Percentiles rank a stretch among this genome's conserved stretches.
Evolutionary conservation across 2,888 invertebrate genomes (phyloP).

Genomic region (Harpalus rubripes): DNA sequence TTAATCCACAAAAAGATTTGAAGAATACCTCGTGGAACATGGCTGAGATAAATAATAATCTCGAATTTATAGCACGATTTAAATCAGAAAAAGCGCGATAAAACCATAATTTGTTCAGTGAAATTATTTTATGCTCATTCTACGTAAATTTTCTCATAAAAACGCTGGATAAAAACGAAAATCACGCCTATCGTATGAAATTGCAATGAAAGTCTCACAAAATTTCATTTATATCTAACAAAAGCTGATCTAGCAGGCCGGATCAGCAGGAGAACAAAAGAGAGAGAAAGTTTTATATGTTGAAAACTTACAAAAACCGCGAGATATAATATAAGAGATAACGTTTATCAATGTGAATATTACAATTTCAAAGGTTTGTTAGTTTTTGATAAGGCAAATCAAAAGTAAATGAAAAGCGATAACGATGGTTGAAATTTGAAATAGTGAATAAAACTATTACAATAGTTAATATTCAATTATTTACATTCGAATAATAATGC

Average conservation of each 20-base stretch:
- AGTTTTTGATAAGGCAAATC: too few relatives aligned
- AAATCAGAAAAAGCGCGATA: slow-evolving; percentile 18
- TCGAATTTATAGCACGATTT: slow-evolving; percentile 10
- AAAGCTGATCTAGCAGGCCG: slow-evolving; percentile 23
- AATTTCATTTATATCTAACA: slow-evolving; percentile 31
- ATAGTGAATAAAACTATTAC: too few relatives aligned
- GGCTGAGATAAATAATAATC: background rate
- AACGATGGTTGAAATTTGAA: too few relatives aligned
- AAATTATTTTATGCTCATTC: slow-evolving; percentile 24
- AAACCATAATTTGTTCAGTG: slow-evolving; percentile 2
- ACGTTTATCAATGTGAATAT: too few relatives aligned
- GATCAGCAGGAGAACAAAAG: background rate
- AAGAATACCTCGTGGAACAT: background rate
- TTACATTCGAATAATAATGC: too few relatives aligned
- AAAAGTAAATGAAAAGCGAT: too few relatives aligned
- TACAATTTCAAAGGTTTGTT: too few relatives aligned
- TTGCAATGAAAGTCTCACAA: slow-evolving; percentile 32
- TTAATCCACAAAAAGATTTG: slow-evolving; percentile 13
- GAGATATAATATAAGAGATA: background rate
- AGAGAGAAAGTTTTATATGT: background rate
- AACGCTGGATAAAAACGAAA: slow-evolving; percentile 16
- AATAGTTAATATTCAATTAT: too few relatives aligned
- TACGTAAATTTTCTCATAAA: slow-evolving; percentile 30
- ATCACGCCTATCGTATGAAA: slow-evolving; percentile 26
- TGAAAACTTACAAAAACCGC: background rate